Base-by-base conservation (phyloP, 2,113 vertebrate genomes). In the Anguilla rostrata region DNA sequence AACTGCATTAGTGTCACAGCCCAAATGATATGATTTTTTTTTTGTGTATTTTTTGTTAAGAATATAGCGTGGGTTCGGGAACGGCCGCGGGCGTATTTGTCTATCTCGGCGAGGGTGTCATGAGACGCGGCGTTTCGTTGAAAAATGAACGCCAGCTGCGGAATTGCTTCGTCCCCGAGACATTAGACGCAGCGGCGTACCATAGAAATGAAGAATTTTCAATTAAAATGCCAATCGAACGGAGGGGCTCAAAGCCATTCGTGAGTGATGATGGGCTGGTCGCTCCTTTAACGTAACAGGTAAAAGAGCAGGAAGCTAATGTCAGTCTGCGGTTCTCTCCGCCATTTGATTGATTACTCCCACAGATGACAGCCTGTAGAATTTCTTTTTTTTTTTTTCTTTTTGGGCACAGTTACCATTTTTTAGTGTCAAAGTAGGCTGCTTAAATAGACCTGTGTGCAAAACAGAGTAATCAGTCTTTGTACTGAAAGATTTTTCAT, bases 221-320 rank as follows among this genome's bases (percentile, higher is more conserved):
- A 75, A 75, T 75, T 75, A 75, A 75, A 75, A 75, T 9, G 20
- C 71, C 71, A 75, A 75, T 75, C 71, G 71, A 75, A 75, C 71
- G 26, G 26, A 71, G 63, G 26, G 7, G n/a, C 71, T 75, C 6
- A 14, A 12, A 34, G 71, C 71, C 71, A 34, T 34, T 12, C 2
- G 5, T 75, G 71, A 75, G 71, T 34, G 71, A 75, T 75, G 71
- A 34, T 29, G 71, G n/a, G 71, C n/a, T 11, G 2, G 71, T 26
- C 26, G 34, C 34, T 75, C 26, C 71, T 75, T 2, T 75, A 34
- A 75, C 71, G 22, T 12, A 12, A 11, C 26, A 9, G 71, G n/a
- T 75, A 9, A n/a, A 75, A 75, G 71, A 75, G 71, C 71, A n/a
- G 26, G n/a, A 5, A 75, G 71, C 71, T 12, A 34, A 75, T 12